These are phyloP conservation scores for Oreocharis arfaki DNA, from an alignment of 2,113 vertebrate genomes.

Conservation along the genomic window DNA sequence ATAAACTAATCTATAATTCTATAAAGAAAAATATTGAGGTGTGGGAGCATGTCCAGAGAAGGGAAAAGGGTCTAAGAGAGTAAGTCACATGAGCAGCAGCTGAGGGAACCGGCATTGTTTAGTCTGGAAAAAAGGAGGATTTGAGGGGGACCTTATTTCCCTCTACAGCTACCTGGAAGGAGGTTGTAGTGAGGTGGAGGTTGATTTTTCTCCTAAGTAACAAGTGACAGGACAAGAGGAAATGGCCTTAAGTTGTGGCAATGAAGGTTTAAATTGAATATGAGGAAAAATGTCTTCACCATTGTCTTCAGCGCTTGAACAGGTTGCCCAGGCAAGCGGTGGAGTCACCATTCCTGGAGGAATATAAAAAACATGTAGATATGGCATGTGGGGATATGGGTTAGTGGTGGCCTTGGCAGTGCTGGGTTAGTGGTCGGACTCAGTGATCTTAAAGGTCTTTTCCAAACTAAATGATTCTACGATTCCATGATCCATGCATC, in stretches of 20 bases:
- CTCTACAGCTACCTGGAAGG: not conserved
- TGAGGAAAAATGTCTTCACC: not conserved
- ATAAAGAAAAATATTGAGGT: not conserved
- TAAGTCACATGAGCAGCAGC: not conserved
- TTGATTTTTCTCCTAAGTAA: not conserved
- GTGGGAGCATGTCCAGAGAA: fast-evolving
- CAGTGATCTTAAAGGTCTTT: not conserved
- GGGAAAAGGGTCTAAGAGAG: not conserved
- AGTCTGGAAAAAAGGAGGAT: not conserved
- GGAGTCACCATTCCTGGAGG: not conserved
- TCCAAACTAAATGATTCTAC: not conserved
- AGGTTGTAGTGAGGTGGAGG: not conserved
- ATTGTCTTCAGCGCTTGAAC: not conserved
- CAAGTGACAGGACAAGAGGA: not conserved
- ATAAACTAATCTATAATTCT: not conserved
- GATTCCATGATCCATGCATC: not conserved
- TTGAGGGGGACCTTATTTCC: fast-evolving
- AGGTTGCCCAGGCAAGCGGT: not conserved
- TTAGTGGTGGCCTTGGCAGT: not conserved
- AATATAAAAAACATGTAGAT: not conserved
- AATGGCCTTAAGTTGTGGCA: not conserved
- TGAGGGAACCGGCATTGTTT: not conserved
- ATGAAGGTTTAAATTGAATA: not conserved
- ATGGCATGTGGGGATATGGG: too few species aligned
- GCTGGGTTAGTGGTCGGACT: not conserved